These are phyloP conservation scores for Paramormyrops hopkinsi DNA, from an alignment of 2,797 vertebrate genomes.

Conservation along the genomic window DNA sequence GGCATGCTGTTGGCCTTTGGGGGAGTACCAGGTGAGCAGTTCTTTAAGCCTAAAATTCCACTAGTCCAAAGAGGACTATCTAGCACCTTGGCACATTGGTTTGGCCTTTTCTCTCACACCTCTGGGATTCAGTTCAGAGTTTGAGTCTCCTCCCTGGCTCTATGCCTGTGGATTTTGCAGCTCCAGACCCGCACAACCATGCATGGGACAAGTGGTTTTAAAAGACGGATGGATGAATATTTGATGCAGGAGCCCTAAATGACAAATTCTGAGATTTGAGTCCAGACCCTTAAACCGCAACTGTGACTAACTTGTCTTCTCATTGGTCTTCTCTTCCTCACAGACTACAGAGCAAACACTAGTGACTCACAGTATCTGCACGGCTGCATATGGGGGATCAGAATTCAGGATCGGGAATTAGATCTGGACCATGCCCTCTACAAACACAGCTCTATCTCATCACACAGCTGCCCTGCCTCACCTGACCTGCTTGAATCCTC, in stretches of 20 bases:
- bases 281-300: background rate
- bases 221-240: background rate
- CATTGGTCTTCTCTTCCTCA: constrained; percentile 35
- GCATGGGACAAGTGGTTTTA: background rate
- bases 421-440: constrained; percentile 62
- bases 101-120: background rate
- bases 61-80: background rate
- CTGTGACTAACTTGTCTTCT: background rate
- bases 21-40: constrained; percentile 56
- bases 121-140: background rate
- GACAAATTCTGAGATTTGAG: background rate
- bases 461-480: constrained; percentile 68
- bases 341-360: constrained; percentile 17
- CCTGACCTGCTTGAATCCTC: background rate
- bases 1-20: constrained; percentile 54
- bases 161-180: background rate
- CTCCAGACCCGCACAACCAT: background rate
- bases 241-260: background rate
- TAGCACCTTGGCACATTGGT: background rate
- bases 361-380: constrained; percentile 47
- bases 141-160: background rate
- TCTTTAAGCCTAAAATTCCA: background rate
- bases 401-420: constrained; percentile 58
- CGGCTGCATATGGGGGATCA: constrained; percentile 67
- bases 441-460: constrained; percentile 61